Evolutionary conservation across 2,113 vertebrate genomes (phyloP), one percentile per base, ranked within the genome.

Genomic region (Chunga burmeisteri): DNA sequence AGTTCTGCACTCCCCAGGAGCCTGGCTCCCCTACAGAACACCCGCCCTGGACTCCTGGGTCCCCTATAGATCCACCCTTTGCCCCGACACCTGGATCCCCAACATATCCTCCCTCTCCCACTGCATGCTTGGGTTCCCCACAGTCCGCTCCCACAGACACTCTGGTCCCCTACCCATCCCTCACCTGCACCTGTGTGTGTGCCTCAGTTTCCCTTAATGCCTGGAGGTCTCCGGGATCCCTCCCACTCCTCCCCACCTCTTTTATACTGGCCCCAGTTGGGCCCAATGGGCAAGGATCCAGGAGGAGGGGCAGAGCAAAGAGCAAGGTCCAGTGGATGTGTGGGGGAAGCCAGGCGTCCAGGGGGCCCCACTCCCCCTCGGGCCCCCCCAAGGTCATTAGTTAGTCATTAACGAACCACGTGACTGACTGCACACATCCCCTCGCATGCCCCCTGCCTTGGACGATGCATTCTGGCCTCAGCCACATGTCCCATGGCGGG

Each of bases 221-320:
- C 36, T 83, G 25, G 0, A n/a, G 13, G 46, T 95, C 25, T 96
- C 88, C 2, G 1, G 86, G 55, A 88, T 97, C 86, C 91, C 86
- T 96, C 93, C 86, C 67, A 73, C 88, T 92, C 20, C 21, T 79
- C 79, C 2, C 3, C 0, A 1, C 30, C 8, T 30, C 88, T 94
- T 96, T 96, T 97, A 96, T 97, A 93, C 53, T 70, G 87, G 34
- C 25, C 67, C 71, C 44, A 90, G 49, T 50, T 50, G 42, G 46
- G 42, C 52, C 70, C 62, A 93, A 68, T 62, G 83, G 93, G 82
- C 94, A 82, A 88, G 49, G 67, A 90, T 73, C 95, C 94, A 95
- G 71, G 74, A 83, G 91, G 93, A 96, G 79, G 58, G 27, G 34
- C 72, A 93, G 94, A 32, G 50, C 53, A 94, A 94, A 94, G 86